Base-by-base conservation (phyloP, 2,888 invertebrate genomes). In the Teinopalpus imperialis region DNA sequence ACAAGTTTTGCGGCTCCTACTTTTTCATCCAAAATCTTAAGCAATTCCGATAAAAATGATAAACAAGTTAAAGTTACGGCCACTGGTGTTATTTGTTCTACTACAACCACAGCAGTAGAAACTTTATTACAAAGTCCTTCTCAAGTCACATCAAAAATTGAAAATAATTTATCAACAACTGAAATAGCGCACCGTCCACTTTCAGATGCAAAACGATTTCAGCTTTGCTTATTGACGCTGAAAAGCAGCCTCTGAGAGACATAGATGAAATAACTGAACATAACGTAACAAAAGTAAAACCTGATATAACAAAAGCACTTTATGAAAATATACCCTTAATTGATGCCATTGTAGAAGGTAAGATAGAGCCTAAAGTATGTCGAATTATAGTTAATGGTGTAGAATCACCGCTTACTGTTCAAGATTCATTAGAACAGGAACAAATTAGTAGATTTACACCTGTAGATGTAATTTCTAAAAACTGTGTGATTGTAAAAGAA, bases 371-470 rank as follows among this genome's bases (percentile, higher is more conserved):
- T 48, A 90, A 90, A 61, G 83, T 90, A 12, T 93, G 93, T 67
- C 88, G 90, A 50, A 90, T 94, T 40, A 74, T 92, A 31, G 79
- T 92, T 5, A 90, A 91, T 51, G 90, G 90, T 3, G 77, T 90
- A 31, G 92, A 93, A 63, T 90, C 93, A 35, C 83, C 91, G 4
- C 81, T 91, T 30, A 92, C 92, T 14, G 91, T 93, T 4, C 91
- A 93, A 69, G 93, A 94, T 56, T 92, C 94, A 0, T 75, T 95
- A 54, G 92, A 92, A 59, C 92, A 93, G 56, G 91, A 93, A 58
- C 92, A 93, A 70, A 89, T 95, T 1, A 92, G 91, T 63, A 91
- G 91, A 26, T 86, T 92, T 49, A 91, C 93, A 54, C 90, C 92
- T 29, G 91, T 95, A 23, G 91, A 93, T 66, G 85, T 95, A 12